Base-by-base conservation (phyloP, 2,888 invertebrate genomes). In the Melanostoma scalare region DNA sequence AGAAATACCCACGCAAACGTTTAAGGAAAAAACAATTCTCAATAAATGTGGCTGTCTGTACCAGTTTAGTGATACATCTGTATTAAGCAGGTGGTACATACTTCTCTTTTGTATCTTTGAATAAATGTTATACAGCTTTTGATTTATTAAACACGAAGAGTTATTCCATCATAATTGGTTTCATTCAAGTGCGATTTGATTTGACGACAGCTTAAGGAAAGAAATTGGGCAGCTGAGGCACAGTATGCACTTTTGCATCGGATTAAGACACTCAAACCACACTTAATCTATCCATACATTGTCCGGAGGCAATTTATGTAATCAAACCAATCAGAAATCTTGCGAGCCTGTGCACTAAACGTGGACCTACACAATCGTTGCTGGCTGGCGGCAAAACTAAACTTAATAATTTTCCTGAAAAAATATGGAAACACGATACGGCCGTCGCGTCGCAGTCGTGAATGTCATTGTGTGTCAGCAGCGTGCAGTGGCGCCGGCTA, bases 1-100 rank as follows among this genome's bases (percentile, higher is more conserved):
- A 73, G 68, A 56, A 53, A 73, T n/a, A 42, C 82, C 78, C 78
- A 78, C 82, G 74, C 78, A 84, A 69, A 48, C 55, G 58, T 69
- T 78, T 78, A 65, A 48, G 69, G 48, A 42, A 8, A 44, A 58
- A 67, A 78, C 40, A 20, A 20, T 20, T 20, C 20, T 20, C 20
- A 20, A 20, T 20, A 20, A 20, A 20, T 20, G 20, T 20, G 20
- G 20, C 20, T 20, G 20, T 20, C 20, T 20, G 20, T 20, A 20
- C 20, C 20, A 1, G 20, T 20, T 20, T 20, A 20, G 20, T 20
- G 20, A 20, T 20, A 20, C 20, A 20, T 20, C 20, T 20, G 20
- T 20, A 20, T 20, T 20, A 20, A 20, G 20, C 20, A n/a, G n/a
- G n/a, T 20, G 20, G 20, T 20, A 20, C 20, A 20, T 20, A 20